These are phyloP conservation scores for Drosophila lacteicornis DNA, from an alignment of 1,140 invertebrate species.

Conservation along the genomic window DNA sequence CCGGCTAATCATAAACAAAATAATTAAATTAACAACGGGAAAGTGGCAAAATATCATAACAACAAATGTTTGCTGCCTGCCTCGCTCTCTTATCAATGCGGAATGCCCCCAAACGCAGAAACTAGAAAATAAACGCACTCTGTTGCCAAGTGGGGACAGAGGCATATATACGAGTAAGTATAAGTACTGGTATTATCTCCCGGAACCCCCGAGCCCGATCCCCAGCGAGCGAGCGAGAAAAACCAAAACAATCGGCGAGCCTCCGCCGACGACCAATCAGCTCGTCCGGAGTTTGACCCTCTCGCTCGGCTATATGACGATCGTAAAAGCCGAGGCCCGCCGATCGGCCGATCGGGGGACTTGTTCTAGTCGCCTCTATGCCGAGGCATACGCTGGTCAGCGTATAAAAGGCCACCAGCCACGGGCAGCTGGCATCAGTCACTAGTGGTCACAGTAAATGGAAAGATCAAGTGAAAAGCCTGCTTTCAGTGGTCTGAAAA, in stretches of 20 bases:
- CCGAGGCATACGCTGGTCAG: constrained; percentile 17
- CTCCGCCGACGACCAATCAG: constrained; percentile 70
- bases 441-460: constrained; percentile 83
- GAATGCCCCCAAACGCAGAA: constrained; percentile 9
- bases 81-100: constrained; percentile 42
- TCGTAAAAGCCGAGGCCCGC: constrained; percentile 15
- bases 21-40: constrained; percentile 64
- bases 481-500: constrained; percentile 84
- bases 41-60: constrained; percentile 46
- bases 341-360: constrained; percentile 39
- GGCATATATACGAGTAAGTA: not conserved
- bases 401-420: constrained; percentile 73
- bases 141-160: constrained; percentile 61
- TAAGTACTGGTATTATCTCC: not conserved
- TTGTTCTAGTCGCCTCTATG: constrained; percentile 71
- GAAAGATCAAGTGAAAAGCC: constrained; percentile 85
- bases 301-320: constrained; percentile 35
- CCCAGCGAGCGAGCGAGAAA: constrained; percentile 34
- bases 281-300: constrained; percentile 60
- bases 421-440: constrained; percentile 70
- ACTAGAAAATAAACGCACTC: constrained; percentile 8
- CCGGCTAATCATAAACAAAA: constrained; percentile 59
- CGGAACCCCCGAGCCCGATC: not conserved
- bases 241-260: constrained; percentile 81
- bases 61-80: constrained; percentile 17